Evolutionary conservation across 1,140 invertebrate species (phyloP).

Genomic region (Pteromalus puparum): DNA sequence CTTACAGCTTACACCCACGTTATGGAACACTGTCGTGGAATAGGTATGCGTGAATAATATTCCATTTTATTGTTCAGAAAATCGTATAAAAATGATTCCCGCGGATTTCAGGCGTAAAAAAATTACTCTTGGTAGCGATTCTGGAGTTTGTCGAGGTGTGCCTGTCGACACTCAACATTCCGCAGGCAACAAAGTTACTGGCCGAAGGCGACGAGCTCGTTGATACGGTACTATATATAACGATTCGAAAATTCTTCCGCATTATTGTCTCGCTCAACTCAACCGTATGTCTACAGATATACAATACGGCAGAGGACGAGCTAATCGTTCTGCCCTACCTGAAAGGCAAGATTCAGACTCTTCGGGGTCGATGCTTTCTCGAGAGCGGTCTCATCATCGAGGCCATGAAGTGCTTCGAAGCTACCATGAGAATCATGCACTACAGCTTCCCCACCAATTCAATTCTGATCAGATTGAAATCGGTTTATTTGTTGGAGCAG

Average conservation of each 20-base stretch:
- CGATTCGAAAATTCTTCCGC: background rate
- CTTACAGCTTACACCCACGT: conserved; percentile 77
- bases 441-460: conserved; percentile 68
- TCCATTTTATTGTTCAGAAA: background rate
- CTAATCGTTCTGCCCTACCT: conserved; percentile 68
- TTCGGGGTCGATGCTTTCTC: conserved; percentile 71
- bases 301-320: conserved; percentile 59
- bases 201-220: conserved; percentile 68
- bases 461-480: conserved; percentile 64
- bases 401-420: conserved; percentile 62
- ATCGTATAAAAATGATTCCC: background rate
- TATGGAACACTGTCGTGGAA: conserved; percentile 77
- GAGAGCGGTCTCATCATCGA: conserved; percentile 67
- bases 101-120: conserved; percentile 62
- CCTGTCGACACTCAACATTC: conserved; percentile 72
- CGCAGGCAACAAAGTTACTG: conserved; percentile 75
- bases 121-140: conserved; percentile 71
- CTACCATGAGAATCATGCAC: conserved; percentile 64
- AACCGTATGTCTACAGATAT: conserved; percentile 57
- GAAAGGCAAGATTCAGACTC: conserved; percentile 71
- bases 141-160: conserved; percentile 76
- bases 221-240: conserved; percentile 56
- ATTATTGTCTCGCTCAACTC: background rate
- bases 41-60: conserved; percentile 68
- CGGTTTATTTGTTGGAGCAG: conserved; percentile 60